Base-by-base conservation (phyloP, 2,113 vertebrate species). In the Puffinus mauretanicus region DNA sequence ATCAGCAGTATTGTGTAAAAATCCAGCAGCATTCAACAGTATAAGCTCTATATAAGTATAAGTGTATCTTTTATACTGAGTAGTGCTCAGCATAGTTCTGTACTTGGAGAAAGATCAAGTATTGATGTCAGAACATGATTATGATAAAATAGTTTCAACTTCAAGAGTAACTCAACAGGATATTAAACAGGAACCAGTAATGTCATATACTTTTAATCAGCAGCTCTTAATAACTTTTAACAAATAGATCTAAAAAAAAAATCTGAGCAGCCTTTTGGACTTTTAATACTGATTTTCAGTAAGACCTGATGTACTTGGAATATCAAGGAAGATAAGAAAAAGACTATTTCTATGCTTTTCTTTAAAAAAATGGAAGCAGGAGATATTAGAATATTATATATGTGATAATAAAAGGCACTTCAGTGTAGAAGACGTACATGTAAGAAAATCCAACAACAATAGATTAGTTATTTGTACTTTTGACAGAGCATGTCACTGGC, bases 71-170 rank as follows among this genome's bases (percentile, higher is more conserved):
- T 90, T 57, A 61, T 49, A 49, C 3, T n/a, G 27, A 91, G 79
- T 32, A 76, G 60, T 66, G 34, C 17, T 85, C 58, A 94, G 36
- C 18, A n/a, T 7, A 71, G 15, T 32, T 90, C 70, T 91, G 49
- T 84, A 61, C 32, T 71, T 70, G 47, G 13, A 71, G 16, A 75
- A 95, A 84, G 55, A 94, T 67, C 46, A 84, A 71, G 66, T 78
- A 67, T 19, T 66, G 66, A 82, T 65, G 58, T 76, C 69, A 87
- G 77, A 75, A 83, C 34, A 78, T 26, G 62, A 88, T 64, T 52
- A 34, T 69, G 79, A 94, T 85, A 79, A 95, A 93, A 92, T 64
- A 67, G 19, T 81, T 97, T 67, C 46, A 34, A 88, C 88, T 96
- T 76, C 65, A 78, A 82, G 16, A 67, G 79, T 62, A 83, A 73